These are phyloP conservation scores for Mylabris sibirica DNA, from an alignment of 2,888 invertebrate species.

Conservation along the genomic window DNA sequence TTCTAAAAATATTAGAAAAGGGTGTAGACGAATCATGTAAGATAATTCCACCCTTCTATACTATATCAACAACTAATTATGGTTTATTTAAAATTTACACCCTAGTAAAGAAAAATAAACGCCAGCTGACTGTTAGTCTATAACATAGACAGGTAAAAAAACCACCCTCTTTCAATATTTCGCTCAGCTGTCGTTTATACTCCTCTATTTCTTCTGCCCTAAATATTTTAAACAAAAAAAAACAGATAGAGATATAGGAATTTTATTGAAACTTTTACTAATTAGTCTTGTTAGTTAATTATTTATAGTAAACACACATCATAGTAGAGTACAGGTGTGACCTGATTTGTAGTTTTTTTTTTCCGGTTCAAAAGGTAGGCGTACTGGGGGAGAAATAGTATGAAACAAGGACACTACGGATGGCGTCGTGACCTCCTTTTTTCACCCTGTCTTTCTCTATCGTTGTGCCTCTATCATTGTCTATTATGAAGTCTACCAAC, in stretches of 20 bases:
- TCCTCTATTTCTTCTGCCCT: neutral
- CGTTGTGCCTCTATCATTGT: neutral
- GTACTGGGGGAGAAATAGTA: neutral
- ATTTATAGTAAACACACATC: neutral
- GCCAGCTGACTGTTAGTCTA: neutral
- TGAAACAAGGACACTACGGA: conserved; percentile 14
- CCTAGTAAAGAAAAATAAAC: conserved; percentile 37
- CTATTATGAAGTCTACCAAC: neutral
- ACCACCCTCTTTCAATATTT: neutral
- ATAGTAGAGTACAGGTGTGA: neutral
- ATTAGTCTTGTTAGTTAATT: neutral
- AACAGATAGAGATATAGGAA: neutral
- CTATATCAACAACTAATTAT: neutral
- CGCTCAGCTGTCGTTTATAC: neutral
- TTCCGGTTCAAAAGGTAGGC: neutral
- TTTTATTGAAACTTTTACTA: neutral
- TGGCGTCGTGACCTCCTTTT: conserved; percentile 35
- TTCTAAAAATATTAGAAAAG: too few relatives aligned
- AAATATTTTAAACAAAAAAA: neutral
- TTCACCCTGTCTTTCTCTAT: neutral
- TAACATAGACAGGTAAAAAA: neutral
- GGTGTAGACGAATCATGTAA: neutral
- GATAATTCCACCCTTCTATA: neutral
- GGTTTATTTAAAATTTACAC: conserved; percentile 43
- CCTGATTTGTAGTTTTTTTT: neutral